Evolutionary conservation across 2,888 invertebrate genomes (phyloP).

Genomic region (Thecophora atra): DNA sequence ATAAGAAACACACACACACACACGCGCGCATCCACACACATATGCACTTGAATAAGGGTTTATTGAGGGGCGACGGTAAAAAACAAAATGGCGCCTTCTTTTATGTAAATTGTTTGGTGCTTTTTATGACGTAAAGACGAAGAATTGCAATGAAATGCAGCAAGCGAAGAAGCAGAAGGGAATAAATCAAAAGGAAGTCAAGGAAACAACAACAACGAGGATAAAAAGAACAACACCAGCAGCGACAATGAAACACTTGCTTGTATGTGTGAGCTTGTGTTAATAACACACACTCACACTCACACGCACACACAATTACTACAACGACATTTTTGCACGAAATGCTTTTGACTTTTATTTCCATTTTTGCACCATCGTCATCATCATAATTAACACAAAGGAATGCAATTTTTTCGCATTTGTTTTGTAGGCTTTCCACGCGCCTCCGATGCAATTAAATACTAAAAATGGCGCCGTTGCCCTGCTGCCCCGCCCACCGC

Average conservation of each 20-base stretch:
- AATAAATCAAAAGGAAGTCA: background rate
- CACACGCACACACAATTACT: too few species aligned
- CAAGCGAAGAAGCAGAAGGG: background rate
- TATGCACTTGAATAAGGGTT: too few species aligned
- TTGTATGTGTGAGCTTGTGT: too few species aligned
- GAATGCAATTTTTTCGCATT: background rate
- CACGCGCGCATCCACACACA: too few species aligned
- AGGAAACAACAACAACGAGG: background rate
- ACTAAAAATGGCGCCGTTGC: background rate
- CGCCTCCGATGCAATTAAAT: background rate
- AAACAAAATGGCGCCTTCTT: too few species aligned
- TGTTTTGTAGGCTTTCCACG: background rate
- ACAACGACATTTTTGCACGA: slow-evolving; percentile 27
- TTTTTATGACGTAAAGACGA: background rate
- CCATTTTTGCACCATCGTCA: background rate
- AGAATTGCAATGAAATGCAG: background rate
- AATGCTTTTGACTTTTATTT: slow-evolving; percentile 11
- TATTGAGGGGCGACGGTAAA: too few species aligned
- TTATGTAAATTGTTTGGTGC: too few species aligned
- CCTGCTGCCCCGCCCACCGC: background rate
- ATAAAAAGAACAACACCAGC: slow-evolving; percentile 6
- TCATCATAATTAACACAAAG: background rate
- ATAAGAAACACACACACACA: too few species aligned
- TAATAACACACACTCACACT: too few species aligned
- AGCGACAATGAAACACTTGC: too few species aligned